phyloP scores from a whole-genome alignment of 2,888 invertebrate species.

The Serrognathus titanus region DNA sequence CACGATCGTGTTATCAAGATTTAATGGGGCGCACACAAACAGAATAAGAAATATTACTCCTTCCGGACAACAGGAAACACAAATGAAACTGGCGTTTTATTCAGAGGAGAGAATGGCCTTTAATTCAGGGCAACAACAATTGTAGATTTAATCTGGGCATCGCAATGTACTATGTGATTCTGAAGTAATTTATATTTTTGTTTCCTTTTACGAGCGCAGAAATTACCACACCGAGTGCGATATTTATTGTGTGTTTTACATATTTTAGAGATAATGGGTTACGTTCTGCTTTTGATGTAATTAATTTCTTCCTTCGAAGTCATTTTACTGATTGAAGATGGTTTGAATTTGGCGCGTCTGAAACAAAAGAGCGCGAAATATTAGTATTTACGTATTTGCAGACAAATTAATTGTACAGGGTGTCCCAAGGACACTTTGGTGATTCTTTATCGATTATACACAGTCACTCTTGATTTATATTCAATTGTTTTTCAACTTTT shows the following conservation, averaged over 20 bases:
- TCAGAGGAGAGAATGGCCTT: conserved; percentile 15
- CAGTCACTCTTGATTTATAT: too few species aligned
- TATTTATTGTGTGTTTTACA: background rate
- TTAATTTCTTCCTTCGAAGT: too few species aligned
- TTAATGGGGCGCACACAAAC: background rate
- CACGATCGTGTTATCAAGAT: background rate
- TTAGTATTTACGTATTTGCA: too few species aligned
- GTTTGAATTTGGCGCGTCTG: too few species aligned
- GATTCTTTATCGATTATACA: too few species aligned
- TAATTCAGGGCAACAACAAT: conserved; percentile 17
- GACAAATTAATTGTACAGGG: too few species aligned
- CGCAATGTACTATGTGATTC: conserved; percentile 10
- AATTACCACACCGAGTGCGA: background rate
- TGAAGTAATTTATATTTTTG: conserved; percentile 15
- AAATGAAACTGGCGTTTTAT: conserved; percentile 18
- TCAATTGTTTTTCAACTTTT: too few species aligned
- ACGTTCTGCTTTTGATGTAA: too few species aligned
- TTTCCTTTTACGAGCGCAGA: background rate
- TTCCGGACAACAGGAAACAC: conserved; percentile 20
- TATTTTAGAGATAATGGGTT: background rate
- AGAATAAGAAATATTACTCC: background rate
- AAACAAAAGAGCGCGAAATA: too few species aligned
- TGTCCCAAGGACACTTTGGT: too few species aligned
- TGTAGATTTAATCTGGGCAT: conserved; percentile 15
- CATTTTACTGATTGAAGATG: too few species aligned